Evolutionary conservation across 2,797 vertebrate species (phyloP), one percentile per base, ranked within the genome.

Genomic region (Acipenser oxyrinchus): DNA sequence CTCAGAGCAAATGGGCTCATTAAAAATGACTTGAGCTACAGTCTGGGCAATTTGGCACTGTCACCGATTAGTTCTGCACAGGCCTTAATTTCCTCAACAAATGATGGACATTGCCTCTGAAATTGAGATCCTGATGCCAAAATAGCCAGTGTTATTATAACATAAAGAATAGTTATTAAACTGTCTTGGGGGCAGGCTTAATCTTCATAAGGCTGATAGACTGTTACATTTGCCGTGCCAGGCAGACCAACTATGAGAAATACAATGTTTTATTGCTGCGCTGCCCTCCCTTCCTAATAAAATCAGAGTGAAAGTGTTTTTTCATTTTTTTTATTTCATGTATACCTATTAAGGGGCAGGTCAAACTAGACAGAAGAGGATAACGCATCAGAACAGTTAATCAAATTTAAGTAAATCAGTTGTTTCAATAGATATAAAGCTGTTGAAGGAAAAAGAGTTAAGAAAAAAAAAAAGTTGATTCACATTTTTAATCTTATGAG

Each of bases 81-180:
- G 82, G 70, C 81, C 80, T 89, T 83, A 82, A 77, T 86, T 88
- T 90, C 78, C 79, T 82, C 72, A 67, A 78, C 71, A 76, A 85
- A 84, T 83, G 82, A 90, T 88, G 79, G 85, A 76, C 72, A 74
- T 73, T 78, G 77, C 71, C 60, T 79, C 81, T 83, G 77, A 85
- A 91, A 88, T 81, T 84, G 84, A 90, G 92, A 90, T 82, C 73
- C 60, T 84, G 73, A 83, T 77, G 84, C 80, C 73, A 84, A 86
- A 86, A 87, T 66, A 78, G 80, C 69, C 76, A 80, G 75, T 85
- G 77, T 82, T 89, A 81, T 86, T 88, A 87, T 85, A 91, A 88
- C 82, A 87, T 91, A 88, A 91, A 87, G 75, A 89, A 90, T 69
- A 79, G 78, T 88, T 91, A 87, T 89, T 90, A 92, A 93, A 89